phyloP scores from a whole-genome alignment of 2,888 invertebrate genomes.

The Herminia tarsipennalis region DNA sequence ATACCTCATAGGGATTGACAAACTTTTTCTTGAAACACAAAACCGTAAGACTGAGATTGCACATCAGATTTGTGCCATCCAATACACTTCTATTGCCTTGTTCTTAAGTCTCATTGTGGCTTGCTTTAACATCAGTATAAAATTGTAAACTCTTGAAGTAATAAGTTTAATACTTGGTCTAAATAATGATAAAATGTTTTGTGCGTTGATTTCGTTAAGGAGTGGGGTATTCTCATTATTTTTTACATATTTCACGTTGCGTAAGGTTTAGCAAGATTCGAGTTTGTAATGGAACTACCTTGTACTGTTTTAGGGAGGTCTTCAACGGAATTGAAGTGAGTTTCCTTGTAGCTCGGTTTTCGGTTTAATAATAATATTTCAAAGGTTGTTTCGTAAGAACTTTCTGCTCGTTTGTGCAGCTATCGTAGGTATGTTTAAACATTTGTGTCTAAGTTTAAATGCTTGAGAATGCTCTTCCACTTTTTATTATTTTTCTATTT shows the following conservation, averaged over 20 bases:
- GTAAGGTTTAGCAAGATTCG: conserved; percentile 37
- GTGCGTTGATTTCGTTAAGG: conserved; percentile 51
- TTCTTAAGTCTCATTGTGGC: conserved; percentile 28
- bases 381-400: conserved; percentile 22
- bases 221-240: conserved; percentile 51
- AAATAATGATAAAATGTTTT: conserved; percentile 58
- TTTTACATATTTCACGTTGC: conserved; percentile 47
- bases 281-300: conserved; percentile 46
- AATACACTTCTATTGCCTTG: not conserved
- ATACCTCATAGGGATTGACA: conserved; percentile 43
- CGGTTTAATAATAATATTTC: conserved; percentile 44
- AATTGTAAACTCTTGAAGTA: conserved; percentile 42
- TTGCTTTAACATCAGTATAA: conserved; percentile 9
- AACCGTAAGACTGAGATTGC: conserved; percentile 28
- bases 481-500: too few relatives aligned
- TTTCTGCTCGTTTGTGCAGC: conserved; percentile 17
- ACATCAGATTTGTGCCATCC: conserved; percentile 21
- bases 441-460: not conserved
- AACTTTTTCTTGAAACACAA: conserved; percentile 38
- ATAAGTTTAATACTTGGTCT: conserved; percentile 52
- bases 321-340: conserved; percentile 42
- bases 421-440: conserved; percentile 5
- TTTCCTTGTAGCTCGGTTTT: conserved; percentile 42
- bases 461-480: not conserved
- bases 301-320: conserved; percentile 38